Conservation (phyloP, 1,140 invertebrate genomes). For the Centruroides sculpturatus region DNA sequence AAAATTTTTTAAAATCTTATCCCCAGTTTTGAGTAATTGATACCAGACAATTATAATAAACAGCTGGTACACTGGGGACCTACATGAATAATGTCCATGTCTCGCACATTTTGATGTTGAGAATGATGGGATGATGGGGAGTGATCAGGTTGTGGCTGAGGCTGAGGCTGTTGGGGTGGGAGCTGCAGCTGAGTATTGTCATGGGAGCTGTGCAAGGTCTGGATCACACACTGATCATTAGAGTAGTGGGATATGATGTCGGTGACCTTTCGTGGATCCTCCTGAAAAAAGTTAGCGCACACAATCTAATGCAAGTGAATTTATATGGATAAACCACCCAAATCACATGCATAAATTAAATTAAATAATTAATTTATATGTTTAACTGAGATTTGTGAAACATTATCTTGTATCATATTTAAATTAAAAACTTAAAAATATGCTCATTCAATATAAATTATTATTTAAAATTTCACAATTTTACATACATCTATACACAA, state of each 20-base stretch:
- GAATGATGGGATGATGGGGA: conserved; percentile 6
- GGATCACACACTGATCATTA: conserved; percentile 16
- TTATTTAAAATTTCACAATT: no score
- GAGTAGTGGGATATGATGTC: conserved; percentile 14
- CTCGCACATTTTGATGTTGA: conserved; percentile 17
- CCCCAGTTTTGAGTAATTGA: no score
- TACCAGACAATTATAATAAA: no score
- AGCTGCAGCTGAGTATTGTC: conserved; percentile 10
- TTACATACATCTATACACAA: no score
- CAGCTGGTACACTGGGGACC: not conserved
- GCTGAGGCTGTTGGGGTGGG: conserved; percentile 6
- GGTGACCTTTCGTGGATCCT: conserved; percentile 9
- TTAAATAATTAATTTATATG: no score
- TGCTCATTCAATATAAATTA: no score
- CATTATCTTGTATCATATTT: no score
- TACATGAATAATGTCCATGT: conserved; percentile 19
- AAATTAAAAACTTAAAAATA: no score
- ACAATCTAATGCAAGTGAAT: not conserved
- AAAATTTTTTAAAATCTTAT: no score
- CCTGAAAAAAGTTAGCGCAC: not conserved
- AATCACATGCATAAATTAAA: no score
- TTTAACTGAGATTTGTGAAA: no score
- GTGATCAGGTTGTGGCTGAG: conserved; percentile 3
- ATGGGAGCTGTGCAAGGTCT: conserved; percentile 14
- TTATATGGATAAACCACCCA: no score